A percentile compares a stretch with the other conserved stretches of the same genome.
phyloP scores from a whole-genome alignment of 2,113 vertebrate species.

The Hippopotamus amphibius region DNA sequence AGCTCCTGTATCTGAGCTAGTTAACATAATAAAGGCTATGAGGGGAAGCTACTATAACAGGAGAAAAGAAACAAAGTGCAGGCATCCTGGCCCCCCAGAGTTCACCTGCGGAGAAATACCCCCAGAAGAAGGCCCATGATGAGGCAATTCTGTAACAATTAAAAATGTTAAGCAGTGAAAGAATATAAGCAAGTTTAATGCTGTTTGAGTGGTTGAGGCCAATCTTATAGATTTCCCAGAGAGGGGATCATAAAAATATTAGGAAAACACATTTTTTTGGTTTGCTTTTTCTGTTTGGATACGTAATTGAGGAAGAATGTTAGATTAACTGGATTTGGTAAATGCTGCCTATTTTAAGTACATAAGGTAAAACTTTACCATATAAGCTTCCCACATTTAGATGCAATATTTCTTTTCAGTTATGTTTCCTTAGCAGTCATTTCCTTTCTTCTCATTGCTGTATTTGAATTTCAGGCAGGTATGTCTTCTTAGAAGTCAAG shows the following conservation, averaged over 20 bases:
- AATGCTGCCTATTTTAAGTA: background rate
- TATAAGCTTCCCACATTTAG: constrained; percentile 34
- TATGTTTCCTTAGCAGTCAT: background rate
- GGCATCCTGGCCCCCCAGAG: background rate
- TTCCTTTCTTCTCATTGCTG: background rate
- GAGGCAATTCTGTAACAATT: background rate
- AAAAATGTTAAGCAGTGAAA: background rate
- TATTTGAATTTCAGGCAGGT: background rate
- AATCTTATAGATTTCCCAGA: background rate
- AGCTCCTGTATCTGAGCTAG: background rate
- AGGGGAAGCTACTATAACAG: background rate
- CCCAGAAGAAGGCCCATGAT: background rate
- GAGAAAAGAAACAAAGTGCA: background rate
- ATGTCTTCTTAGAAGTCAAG: constrained; percentile 38
- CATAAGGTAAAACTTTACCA: background rate
- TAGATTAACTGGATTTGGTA: background rate
- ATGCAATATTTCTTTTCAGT: background rate
- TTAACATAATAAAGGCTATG: background rate
- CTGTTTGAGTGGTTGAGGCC: background rate
- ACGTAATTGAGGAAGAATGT: constrained; percentile 42
- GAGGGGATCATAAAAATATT: background rate
- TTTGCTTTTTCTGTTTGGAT: constrained; percentile 32
- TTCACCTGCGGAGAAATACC: background rate
- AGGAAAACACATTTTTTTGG: background rate
- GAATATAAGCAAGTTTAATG: background rate